phyloP scores from a whole-genome alignment of 2,888 invertebrate genomes.

The Didymodactylos carnosus region DNA sequence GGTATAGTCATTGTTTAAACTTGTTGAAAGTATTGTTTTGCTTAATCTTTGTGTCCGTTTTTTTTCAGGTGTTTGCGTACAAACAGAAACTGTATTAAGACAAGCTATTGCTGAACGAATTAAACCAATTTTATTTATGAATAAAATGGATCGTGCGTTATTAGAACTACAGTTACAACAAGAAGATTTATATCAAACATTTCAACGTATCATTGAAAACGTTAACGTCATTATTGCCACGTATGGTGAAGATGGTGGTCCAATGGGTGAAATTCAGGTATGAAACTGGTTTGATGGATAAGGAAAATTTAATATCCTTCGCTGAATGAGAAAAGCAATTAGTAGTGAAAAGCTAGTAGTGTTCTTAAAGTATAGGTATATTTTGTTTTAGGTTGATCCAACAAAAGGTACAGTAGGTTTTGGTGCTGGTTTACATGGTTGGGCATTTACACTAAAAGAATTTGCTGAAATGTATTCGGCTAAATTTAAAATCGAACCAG shows the following conservation, averaged over 20 bases:
- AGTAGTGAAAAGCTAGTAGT: too few relatives aligned
- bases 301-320: too few relatives aligned
- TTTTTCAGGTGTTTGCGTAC: conserved; percentile 95
- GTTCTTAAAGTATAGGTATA: too few relatives aligned
- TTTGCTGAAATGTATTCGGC: conserved; percentile 96
- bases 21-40: neutral
- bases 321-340: too few relatives aligned
- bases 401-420: conserved; percentile 97
- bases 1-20: conserved; percentile 43
- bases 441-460: conserved; percentile 99
- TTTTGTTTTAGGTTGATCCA: conserved; percentile 53
- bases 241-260: conserved; percentile 72
- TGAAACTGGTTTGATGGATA: too few relatives aligned
- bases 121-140: conserved; percentile 99
- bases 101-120: conserved; percentile 99
- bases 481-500: conserved; percentile 77
- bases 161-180: conserved; percentile 83
- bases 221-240: conserved; percentile 99
- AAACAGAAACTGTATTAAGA: conserved; percentile 96
- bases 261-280: conserved; percentile 85
- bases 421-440: conserved; percentile 96
- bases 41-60: neutral
- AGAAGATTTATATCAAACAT: conserved; percentile 92
- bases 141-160: conserved; percentile 99
- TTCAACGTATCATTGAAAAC: conserved; percentile 97